Conservation (phyloP, 2,113 vertebrate species). For the Scomber japonicus region DNA sequence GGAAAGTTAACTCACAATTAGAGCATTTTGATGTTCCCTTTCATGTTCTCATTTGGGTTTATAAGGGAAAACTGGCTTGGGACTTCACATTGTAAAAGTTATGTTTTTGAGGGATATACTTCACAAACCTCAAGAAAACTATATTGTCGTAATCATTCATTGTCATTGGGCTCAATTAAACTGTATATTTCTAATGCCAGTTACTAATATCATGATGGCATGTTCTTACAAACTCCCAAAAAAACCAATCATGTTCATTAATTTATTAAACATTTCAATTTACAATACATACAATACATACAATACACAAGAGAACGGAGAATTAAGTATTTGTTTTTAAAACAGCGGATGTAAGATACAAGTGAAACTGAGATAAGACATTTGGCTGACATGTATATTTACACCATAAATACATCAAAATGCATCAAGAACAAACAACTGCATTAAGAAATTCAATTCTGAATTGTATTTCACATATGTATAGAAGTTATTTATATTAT, state of each 20-base stretch:
- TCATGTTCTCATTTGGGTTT: neutral
- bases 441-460: slow-evolving; percentile 12
- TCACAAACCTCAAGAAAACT: no score
- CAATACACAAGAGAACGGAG: slow-evolving; percentile 44
- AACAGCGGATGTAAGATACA: slow-evolving; percentile 31
- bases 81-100: neutral
- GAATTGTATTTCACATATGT: slow-evolving; percentile 23
- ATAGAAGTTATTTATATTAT: neutral
- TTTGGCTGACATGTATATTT: slow-evolving; percentile 50
- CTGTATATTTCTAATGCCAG: no score
- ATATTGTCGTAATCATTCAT: no score
- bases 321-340: neutral
- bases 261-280: slow-evolving; percentile 59
- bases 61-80: neutral
- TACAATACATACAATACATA: slow-evolving; percentile 61
- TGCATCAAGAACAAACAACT: slow-evolving; percentile 2
- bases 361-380: slow-evolving; percentile 62
- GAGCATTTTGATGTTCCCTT: neutral
- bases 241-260: slow-evolving; percentile 9
- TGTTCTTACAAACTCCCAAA: neutral
- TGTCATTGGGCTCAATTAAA: no score
- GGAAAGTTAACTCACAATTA: slow-evolving; percentile 5
- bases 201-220: no score
- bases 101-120: no score
- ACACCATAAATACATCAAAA: slow-evolving; percentile 66